Conservation (phyloP, 1,140 invertebrate species). For the Latrodectus geometricus region DNA sequence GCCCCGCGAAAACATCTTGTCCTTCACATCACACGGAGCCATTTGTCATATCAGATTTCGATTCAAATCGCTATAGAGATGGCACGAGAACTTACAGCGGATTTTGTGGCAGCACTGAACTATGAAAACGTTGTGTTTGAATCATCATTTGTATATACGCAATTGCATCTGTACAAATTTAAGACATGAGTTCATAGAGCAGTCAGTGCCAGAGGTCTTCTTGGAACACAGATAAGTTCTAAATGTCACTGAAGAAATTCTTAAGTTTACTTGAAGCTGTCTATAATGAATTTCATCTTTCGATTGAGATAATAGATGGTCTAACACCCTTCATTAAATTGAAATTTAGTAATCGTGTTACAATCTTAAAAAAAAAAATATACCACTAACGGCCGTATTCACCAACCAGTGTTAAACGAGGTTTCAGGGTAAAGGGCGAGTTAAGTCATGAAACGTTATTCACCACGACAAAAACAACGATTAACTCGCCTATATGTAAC, state of each 20-base stretch:
- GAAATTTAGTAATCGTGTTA: too few relatives aligned
- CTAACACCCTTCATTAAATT: too few relatives aligned
- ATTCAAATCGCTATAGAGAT: conserved; percentile 19
- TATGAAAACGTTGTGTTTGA: neutral
- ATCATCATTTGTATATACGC: neutral
- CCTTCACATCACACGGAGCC: conserved; percentile 85
- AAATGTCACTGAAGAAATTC: neutral
- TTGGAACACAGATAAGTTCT: neutral
- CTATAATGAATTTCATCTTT: too few relatives aligned
- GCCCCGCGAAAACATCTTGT: conserved; percentile 81
- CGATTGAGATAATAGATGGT: too few relatives aligned
- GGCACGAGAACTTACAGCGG: conserved; percentile 53
- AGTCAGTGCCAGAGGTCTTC: neutral
- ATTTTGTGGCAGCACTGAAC: conserved; percentile 10
- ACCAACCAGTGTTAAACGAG: too few relatives aligned
- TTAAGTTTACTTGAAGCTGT: too few relatives aligned
- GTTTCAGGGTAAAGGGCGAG: too few relatives aligned
- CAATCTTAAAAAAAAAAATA: too few relatives aligned
- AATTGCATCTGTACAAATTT: neutral
- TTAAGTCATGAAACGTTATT: too few relatives aligned
- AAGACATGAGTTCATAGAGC: neutral
- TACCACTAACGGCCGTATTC: too few relatives aligned
- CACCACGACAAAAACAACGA: too few relatives aligned
- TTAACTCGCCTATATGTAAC: too few relatives aligned
- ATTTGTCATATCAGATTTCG: conserved; percentile 73